Conservation (phyloP, 30 jellyfish, hydroid and myxozoan species). For the Sanderia malayensis region DNA sequence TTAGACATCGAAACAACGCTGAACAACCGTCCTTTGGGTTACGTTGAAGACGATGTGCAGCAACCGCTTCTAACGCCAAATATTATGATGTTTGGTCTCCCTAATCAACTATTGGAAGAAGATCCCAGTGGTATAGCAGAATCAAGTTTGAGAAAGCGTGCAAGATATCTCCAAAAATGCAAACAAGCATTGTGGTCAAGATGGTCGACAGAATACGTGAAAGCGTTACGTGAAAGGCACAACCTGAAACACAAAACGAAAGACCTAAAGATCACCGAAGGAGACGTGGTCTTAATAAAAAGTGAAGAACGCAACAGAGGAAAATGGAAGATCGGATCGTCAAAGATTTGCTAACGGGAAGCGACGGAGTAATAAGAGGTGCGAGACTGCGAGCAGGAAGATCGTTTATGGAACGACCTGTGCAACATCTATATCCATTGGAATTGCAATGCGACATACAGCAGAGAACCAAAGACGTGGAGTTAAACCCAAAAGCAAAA, state of each 20-base stretch:
- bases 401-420: not conserved
- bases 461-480: not conserved
- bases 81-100: slow-evolving; percentile 38
- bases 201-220: slow-evolving; percentile 54
- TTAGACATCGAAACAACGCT: slow-evolving; percentile 35
- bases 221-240: not conserved
- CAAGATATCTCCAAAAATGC: slow-evolving; percentile 22
- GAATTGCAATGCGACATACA: not conserved
- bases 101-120: slow-evolving; percentile 32
- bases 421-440: not conserved
- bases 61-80: slow-evolving; percentile 49
- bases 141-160: slow-evolving; percentile 32
- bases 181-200: slow-evolving; percentile 45
- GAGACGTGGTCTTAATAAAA: not conserved
- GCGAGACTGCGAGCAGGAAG: not conserved
- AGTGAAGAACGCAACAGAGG: not conserved
- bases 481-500: not conserved
- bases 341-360: not conserved
- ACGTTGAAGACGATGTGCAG: slow-evolving; percentile 47
- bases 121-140: slow-evolving; percentile 22
- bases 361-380: not conserved
- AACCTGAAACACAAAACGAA: not conserved
- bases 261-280: not conserved
- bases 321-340: not conserved
- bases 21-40: slow-evolving; percentile 48